Evolutionary conservation across 2,113 vertebrate species (phyloP).

Genomic region (Neopipo cinnamomea): DNA sequence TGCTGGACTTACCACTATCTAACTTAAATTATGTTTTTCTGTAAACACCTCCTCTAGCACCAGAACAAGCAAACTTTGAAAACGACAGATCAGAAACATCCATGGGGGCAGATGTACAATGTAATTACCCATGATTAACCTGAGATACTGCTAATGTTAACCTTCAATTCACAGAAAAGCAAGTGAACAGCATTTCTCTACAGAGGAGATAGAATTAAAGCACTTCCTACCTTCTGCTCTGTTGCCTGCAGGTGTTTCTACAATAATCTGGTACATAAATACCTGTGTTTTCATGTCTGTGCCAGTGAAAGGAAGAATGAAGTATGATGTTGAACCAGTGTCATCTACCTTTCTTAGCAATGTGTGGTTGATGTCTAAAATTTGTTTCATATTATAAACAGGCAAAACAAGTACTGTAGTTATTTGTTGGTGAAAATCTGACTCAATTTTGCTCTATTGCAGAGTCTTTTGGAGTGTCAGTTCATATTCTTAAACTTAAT

Average conservation of each 20-base stretch:
- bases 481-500: not conserved
- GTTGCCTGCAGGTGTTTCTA: not conserved
- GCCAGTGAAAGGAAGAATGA: not conserved
- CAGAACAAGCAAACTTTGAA: not conserved
- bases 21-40: not conserved
- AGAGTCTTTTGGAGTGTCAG: not conserved
- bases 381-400: not conserved
- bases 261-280: not conserved
- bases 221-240: not conserved
- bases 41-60: not conserved
- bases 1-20: not conserved
- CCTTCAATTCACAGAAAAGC: not conserved
- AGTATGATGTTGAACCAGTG: not conserved
- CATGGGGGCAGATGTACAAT: not conserved
- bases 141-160: slow-evolving; percentile 39
- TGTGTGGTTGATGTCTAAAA: not conserved
- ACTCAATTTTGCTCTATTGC: not conserved
- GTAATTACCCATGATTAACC: slow-evolving; percentile 14
- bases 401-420: not conserved
- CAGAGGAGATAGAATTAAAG: not conserved
- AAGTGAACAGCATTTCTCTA: not conserved
- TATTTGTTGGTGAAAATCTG: not conserved
- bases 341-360: not conserved
- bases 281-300: not conserved
- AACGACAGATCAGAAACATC: not conserved